Evolutionary conservation across 2,113 vertebrate genomes (phyloP), one percentile per base, ranked within the genome.

Genomic region (Arothron firmamentum): DNA sequence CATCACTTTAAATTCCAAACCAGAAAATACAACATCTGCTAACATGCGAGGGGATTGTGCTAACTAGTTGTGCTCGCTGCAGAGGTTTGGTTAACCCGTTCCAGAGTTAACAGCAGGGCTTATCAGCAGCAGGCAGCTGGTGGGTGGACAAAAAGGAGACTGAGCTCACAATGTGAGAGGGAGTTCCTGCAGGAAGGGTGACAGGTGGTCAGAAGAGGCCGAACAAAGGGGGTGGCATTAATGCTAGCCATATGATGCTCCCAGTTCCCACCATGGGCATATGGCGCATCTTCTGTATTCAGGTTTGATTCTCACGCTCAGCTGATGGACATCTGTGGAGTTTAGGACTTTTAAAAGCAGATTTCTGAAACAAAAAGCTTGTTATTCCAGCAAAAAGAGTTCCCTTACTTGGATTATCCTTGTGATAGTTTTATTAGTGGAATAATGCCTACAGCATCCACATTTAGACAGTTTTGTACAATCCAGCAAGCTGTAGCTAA

Each of bases 181-280:
- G 89, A 88, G 89, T 87, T 88, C 67, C 83, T 73, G 67, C 69
- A 77, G 82, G 74, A 84, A 74, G 82, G 78, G 73, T 79, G 88
- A 82, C 91, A 92, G 91, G 89, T 92, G 90, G 89, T 74, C 60
- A 62, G 80, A 68, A 52, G 76, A 56, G 63, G 57, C 41, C 16
- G 79, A 87, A 92, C 90, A 92, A 92, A 90, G 76, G 34, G 34
- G 34, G 78, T 49, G 58, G 70, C 61, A 69, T 67, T 80, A 87
- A 85, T 83, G 78, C 79, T 72, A 65, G 83, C 80, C 85, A 82
- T 87, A 82, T 72, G 83, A 85, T 85, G 83, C 77, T 78, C 60
- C 0, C 17, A 66, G 79, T 88, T 90, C 85, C 79, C 83, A 85
- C 64, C 64, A 18, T 75, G 63, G 77, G 41, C 81, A 87, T 84